Conservation (phyloP, 1,140 invertebrate species). For the Teleopsis dalmanni region DNA sequence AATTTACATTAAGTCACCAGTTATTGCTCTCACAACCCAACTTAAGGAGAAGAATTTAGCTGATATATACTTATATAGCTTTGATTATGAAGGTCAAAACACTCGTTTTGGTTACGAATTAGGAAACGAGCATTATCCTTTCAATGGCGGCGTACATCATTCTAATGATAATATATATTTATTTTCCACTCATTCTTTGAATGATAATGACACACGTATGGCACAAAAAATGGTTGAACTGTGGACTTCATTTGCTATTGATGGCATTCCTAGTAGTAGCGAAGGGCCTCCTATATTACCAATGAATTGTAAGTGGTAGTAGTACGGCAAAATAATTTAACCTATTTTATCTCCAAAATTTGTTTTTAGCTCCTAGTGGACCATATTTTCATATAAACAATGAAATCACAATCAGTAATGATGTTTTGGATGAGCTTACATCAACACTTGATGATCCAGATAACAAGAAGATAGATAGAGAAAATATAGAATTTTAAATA, state of each 20-base stretch:
- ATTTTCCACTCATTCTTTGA: slow-evolving; percentile 33
- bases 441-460: slow-evolving; percentile 32
- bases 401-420: slow-evolving; percentile 12
- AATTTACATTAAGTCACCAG: slow-evolving; percentile 40
- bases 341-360: too few relatives aligned
- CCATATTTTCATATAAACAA: slow-evolving; percentile 33
- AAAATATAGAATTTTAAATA: too few relatives aligned
- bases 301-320: too few relatives aligned
- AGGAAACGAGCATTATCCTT: slow-evolving; percentile 39
- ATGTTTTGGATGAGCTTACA: slow-evolving; percentile 29
- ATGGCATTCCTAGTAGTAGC: slow-evolving; percentile 27
- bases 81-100: slow-evolving; percentile 35
- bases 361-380: too few relatives aligned
- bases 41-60: slow-evolving; percentile 12
- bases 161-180: slow-evolving; percentile 44
- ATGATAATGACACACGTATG: slow-evolving; percentile 28
- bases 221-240: slow-evolving; percentile 40
- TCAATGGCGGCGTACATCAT: slow-evolving; percentile 44
- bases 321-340: too few relatives aligned
- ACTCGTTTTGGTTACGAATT: slow-evolving; percentile 42
- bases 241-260: slow-evolving; percentile 42
- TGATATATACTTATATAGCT: slow-evolving; percentile 34
- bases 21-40: slow-evolving; percentile 24
- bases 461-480: slow-evolving; percentile 19
- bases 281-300: too few relatives aligned